Evolutionary conservation across 2,888 invertebrate species (phyloP).

Genomic region (Andrena haemorrhoa): DNA sequence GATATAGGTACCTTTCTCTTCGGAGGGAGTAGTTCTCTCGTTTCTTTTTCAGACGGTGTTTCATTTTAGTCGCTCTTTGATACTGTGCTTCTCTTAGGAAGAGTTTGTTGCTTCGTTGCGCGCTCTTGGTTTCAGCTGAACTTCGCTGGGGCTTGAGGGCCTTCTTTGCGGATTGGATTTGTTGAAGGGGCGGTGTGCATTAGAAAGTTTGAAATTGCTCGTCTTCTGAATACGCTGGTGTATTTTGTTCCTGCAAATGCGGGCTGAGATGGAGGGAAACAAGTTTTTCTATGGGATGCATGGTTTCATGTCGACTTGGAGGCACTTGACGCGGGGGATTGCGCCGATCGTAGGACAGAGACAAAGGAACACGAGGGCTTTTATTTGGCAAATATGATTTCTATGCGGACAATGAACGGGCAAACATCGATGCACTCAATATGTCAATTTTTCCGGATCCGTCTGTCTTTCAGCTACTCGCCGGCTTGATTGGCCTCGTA

Average conservation of each 20-base stretch:
- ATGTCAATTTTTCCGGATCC: conserved; percentile 43
- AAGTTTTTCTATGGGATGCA: not conserved
- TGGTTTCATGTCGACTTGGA: conserved; percentile 19
- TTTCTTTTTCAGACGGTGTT: not conserved
- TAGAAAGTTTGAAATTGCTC: not conserved
- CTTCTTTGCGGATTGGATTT: too few relatives aligned
- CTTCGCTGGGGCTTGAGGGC: too few relatives aligned
- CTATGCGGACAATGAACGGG: conserved; percentile 46
- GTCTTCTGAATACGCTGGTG: not conserved
- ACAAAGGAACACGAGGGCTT: conserved; percentile 41
- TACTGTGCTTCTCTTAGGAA: not conserved
- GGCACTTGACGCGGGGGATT: not conserved
- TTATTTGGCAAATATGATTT: conserved; percentile 60
- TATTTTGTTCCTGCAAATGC: not conserved
- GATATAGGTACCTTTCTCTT: not conserved
- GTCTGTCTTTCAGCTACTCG: conserved; percentile 21
- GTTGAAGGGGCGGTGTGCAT: not conserved
- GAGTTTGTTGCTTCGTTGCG: too few relatives aligned
- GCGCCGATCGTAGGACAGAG: conserved; percentile 4
- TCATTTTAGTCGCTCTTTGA: not conserved
- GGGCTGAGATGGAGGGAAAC: not conserved
- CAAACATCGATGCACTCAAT: conserved; percentile 50
- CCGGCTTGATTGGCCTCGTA: conserved; percentile 17
- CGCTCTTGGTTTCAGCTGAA: too few relatives aligned
- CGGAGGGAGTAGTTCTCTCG: too few relatives aligned